phyloP scores from a whole-genome alignment of 2,888 invertebrate genomes.

The Eristalis pertinax region DNA sequence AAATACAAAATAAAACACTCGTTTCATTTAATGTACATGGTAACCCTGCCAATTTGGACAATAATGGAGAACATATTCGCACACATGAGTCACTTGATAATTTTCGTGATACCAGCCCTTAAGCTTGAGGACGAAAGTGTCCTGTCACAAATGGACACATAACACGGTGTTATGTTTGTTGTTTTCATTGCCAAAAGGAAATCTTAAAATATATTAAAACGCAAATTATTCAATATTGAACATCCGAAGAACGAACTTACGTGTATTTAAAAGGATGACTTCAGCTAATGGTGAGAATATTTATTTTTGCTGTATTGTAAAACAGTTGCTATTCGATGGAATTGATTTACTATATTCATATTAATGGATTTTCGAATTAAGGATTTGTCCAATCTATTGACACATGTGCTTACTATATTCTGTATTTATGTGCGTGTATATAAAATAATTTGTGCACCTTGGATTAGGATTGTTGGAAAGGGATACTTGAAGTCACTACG shows the following conservation, averaged over 20 bases:
- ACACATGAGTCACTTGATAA: background rate
- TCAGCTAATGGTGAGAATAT: background rate
- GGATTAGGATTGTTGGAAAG: too few relatives aligned
- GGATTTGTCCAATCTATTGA: too few relatives aligned
- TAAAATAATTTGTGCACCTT: too few relatives aligned
- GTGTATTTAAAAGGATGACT: background rate
- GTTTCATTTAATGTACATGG: background rate
- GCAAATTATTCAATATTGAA: background rate
- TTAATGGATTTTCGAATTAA: too few relatives aligned
- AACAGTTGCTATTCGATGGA: too few relatives aligned
- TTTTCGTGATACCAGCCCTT: background rate
- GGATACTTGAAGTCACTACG: too few relatives aligned
- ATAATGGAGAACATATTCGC: background rate
- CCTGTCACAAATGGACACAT: background rate
- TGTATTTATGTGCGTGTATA: too few relatives aligned
- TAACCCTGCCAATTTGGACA: background rate
- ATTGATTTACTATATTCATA: too few relatives aligned
- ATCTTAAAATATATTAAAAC: background rate
- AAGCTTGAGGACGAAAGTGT: background rate
- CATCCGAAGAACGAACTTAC: background rate
- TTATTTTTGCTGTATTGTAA: background rate
- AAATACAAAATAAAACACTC: background rate
- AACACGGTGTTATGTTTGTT: background rate
- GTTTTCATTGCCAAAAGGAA: background rate
- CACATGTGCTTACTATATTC: too few relatives aligned